Evolutionary conservation across 37 sponge, comb jelly and placozoan species (phyloP).

Genomic region (Aplysina aerophoba): DNA sequence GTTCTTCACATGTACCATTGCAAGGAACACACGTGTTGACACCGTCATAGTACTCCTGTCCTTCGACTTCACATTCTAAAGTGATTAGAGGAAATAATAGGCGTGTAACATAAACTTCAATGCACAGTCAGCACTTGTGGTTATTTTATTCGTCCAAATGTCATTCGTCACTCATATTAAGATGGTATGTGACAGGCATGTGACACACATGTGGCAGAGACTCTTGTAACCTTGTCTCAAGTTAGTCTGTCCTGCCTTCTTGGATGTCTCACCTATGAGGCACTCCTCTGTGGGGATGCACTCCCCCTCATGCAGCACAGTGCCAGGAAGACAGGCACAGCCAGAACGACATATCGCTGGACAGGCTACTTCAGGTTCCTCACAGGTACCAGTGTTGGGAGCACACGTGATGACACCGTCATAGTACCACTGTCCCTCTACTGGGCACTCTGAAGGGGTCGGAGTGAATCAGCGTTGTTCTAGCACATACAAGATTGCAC

Average conservation of each 20-base stretch:
- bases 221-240: too few relatives aligned
- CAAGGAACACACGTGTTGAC: conserved; percentile 16
- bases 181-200: too few relatives aligned
- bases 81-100: neutral
- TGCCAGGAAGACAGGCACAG: conserved; percentile 44
- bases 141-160: too few relatives aligned
- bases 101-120: too few relatives aligned
- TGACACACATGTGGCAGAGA: too few relatives aligned
- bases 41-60: conserved; percentile 19
- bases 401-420: neutral
- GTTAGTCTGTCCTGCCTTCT: too few relatives aligned
- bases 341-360: conserved; percentile 28
- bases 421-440: conserved; percentile 14
- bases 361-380: conserved; percentile 39
- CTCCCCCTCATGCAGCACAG: conserved; percentile 26
- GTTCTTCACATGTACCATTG: conserved; percentile 33
- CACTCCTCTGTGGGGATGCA: neutral
- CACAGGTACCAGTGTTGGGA: conserved; percentile 41
- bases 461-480: too few relatives aligned
- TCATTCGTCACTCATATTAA: too few relatives aligned
- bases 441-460: neutral
- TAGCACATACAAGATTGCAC: too few relatives aligned
- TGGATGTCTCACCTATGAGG: too few relatives aligned
- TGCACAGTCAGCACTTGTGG: too few relatives aligned
- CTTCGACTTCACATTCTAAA: neutral